phyloP scores from a whole-genome alignment of 2,888 invertebrate species.

The Carpatolechia fugitivella region DNA sequence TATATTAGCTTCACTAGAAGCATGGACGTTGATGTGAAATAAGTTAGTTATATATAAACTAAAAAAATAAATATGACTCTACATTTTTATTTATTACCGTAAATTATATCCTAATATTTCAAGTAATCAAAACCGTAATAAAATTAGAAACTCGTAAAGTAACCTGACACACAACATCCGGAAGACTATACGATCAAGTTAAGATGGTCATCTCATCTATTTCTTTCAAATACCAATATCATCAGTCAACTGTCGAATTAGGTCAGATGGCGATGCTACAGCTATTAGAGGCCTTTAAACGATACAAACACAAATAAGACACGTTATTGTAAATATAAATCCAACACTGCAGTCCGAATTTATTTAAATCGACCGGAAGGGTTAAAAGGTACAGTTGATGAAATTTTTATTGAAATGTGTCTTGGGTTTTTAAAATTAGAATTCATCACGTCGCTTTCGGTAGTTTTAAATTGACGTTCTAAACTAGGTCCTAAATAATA shows the following conservation, averaged over 20 bases:
- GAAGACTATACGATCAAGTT: conserved; percentile 43
- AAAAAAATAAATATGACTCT: background rate
- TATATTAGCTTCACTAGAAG: background rate
- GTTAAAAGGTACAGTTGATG: background rate
- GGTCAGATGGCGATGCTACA: conserved; percentile 52
- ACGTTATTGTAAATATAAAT: conserved; percentile 10
- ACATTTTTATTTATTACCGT: background rate
- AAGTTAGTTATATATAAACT: background rate
- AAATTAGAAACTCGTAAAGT: conserved; percentile 40
- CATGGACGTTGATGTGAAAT: background rate
- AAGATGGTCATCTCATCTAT: conserved; percentile 38
- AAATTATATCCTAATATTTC: background rate
- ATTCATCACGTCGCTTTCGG: background rate
- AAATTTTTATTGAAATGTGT: background rate
- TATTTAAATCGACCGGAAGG: conserved; percentile 6
- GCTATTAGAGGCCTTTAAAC: conserved; percentile 67
- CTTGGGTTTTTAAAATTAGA: background rate
- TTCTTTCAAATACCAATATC: conserved; percentile 45
- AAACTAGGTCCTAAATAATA: background rate
- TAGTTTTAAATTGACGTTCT: no score
- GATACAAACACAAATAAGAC: conserved; percentile 49
- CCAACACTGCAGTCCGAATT: background rate
- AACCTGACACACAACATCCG: conserved; percentile 49
- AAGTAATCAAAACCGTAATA: background rate
- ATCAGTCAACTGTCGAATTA: conserved; percentile 44